Conservation (phyloP, 2,888 invertebrate species). For the Lordiphosa andalusiaca region DNA sequence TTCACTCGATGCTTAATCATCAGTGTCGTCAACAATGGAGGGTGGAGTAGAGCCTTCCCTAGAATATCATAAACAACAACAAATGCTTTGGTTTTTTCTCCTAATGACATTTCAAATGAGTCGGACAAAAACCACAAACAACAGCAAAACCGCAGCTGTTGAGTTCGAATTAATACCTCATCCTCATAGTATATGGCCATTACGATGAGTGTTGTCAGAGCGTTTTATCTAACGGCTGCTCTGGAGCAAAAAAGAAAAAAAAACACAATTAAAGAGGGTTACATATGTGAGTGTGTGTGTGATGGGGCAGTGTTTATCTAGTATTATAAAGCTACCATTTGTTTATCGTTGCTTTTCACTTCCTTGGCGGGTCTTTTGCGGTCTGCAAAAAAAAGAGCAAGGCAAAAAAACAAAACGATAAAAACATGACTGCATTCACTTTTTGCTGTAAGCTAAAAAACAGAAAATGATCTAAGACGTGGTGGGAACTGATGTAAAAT, state of each 20-base stretch:
- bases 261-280: slow-evolving; percentile 4
- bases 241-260: slow-evolving; percentile 3
- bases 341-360: slow-evolving; percentile 50
- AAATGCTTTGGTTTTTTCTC: slow-evolving; percentile 18
- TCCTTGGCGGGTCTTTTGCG: slow-evolving; percentile 43
- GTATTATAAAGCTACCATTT: slow-evolving; percentile 34
- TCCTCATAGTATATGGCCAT: background rate
- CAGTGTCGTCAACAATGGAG: slow-evolving; percentile 2
- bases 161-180: slow-evolving; percentile 9
- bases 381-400: slow-evolving; percentile 26
- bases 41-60: slow-evolving; percentile 4
- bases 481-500: slow-evolving; percentile 1
- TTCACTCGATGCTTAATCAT: slow-evolving; percentile 57
- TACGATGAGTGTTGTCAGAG: slow-evolving; percentile 49
- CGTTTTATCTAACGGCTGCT: slow-evolving; percentile 51
- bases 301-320: slow-evolving; percentile 39
- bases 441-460: slow-evolving; percentile 6
- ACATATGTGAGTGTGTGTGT: slow-evolving; percentile 6
- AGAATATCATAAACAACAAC: slow-evolving; percentile 32
- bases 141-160: slow-evolving; percentile 7
- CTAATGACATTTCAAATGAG: slow-evolving; percentile 27
- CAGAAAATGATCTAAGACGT: slow-evolving; percentile 1
- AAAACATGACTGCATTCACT: slow-evolving; percentile 29
- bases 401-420: slow-evolving; percentile 22
- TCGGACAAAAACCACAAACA: background rate